Percentiles rank a stretch among this genome's conserved stretches.
Evolutionary conservation across 2,888 invertebrate species (phyloP).

Genomic region (Megamerina dolium): DNA sequence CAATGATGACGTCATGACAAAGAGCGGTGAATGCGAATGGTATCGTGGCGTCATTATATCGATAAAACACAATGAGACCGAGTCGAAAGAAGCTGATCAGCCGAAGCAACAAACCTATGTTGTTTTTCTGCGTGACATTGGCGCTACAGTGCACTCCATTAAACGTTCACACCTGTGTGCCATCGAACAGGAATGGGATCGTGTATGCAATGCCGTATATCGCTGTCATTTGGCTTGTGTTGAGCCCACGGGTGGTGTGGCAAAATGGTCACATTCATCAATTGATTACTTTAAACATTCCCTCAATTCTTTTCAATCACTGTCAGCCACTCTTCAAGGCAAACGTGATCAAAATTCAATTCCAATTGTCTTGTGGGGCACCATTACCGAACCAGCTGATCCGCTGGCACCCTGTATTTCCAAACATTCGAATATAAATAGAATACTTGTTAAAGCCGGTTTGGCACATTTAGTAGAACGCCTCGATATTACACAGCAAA

Average conservation of each 20-base stretch:
- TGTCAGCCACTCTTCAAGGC: conserved; percentile 31
- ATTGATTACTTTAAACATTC: conserved; percentile 57
- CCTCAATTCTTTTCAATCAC: conserved; percentile 51
- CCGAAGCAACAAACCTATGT: too few relatives aligned
- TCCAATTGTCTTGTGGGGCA: conserved; percentile 61
- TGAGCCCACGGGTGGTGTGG: conserved; percentile 59
- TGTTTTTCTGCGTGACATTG: conserved; percentile 62
- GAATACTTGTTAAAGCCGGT: conserved; percentile 61
- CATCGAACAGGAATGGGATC: conserved; percentile 52
- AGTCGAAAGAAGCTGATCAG: conserved; percentile 11
- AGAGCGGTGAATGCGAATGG: conserved; percentile 52
- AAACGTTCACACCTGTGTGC: conserved; percentile 49
- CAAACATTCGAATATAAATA: conserved; percentile 63
- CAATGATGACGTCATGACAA: background rate
- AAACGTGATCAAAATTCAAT: conserved; percentile 45
- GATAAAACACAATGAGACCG: conserved; percentile 29
- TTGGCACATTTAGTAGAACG: conserved; percentile 49
- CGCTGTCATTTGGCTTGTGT: conserved; percentile 67
- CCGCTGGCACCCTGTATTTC: conserved; percentile 61
- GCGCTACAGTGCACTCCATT: conserved; percentile 54
- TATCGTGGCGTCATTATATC: conserved; percentile 53
- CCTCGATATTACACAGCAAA: conserved; percentile 33
- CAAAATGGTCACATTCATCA: conserved; percentile 42
- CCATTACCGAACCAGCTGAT: conserved; percentile 56
- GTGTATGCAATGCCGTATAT: conserved; percentile 55